These are phyloP conservation scores for Xestia xanthographa DNA, from an alignment of 2,888 invertebrate species.

Conservation along the genomic window DNA sequence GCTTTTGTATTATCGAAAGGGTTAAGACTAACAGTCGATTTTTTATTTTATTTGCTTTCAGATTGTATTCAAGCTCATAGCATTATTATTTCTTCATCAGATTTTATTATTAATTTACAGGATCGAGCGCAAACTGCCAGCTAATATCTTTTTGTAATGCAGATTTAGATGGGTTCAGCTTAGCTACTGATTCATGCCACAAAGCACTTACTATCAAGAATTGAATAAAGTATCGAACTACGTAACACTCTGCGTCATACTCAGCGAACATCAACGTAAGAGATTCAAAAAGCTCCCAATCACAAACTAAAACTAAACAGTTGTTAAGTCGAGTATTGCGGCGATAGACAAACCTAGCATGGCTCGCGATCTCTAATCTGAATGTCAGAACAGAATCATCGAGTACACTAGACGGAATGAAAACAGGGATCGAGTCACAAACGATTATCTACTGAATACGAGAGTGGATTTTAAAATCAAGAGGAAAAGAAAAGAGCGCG, in stretches of 20 bases:
- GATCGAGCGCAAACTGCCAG: too few species aligned
- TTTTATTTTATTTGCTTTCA: neutral
- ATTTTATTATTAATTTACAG: too few species aligned
- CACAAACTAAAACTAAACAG: slow-evolving; percentile 56
- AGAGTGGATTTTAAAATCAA: slow-evolving; percentile 5
- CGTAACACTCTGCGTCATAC: too few species aligned
- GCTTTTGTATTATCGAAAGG: neutral
- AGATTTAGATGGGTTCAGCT: too few species aligned
- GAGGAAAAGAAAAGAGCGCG: slow-evolving; percentile 24
- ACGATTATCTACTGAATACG: slow-evolving; percentile 31
- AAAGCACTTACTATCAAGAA: neutral
- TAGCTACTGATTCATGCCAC: neutral
- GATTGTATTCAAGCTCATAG: neutral
- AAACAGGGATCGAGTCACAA: slow-evolving; percentile 23
- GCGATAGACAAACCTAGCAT: slow-evolving; percentile 44
- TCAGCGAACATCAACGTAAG: neutral
- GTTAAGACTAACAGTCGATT: neutral
- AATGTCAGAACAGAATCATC: slow-evolving; percentile 67
- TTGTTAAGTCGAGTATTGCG: slow-evolving; percentile 32
- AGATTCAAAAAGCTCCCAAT: slow-evolving; percentile 12
- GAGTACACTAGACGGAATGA: slow-evolving; percentile 53
- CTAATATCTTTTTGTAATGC: too few species aligned
- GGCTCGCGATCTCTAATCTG: slow-evolving; percentile 58
- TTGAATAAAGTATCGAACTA: too few species aligned
- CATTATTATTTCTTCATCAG: too few species aligned